Evolutionary conservation across 2,888 invertebrate species (phyloP).

Genomic region (Halictus ligatus): DNA sequence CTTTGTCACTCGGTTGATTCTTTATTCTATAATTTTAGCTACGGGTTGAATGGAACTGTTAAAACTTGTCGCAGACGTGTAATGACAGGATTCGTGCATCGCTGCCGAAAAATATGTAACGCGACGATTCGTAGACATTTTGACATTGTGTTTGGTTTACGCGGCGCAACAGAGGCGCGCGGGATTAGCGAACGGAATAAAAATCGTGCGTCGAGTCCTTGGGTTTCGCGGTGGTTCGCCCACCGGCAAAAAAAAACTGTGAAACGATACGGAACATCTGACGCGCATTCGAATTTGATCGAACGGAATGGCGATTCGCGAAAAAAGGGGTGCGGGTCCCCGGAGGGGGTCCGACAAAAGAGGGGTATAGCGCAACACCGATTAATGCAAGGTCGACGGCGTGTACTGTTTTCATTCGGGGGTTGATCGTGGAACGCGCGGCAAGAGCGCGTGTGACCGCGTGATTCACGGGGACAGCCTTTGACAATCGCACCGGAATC

Average conservation of each 20-base stretch:
- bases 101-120: not conserved
- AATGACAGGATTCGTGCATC: not conserved
- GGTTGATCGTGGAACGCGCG: constrained; percentile 19
- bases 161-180: not conserved
- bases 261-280: constrained; percentile 26
- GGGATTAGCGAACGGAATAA: not conserved
- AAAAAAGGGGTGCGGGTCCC: constrained; percentile 6
- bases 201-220: not conserved
- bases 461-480: constrained; percentile 57
- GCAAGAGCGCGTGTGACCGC: constrained; percentile 40
- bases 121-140: not conserved
- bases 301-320: constrained; percentile 8
- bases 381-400: constrained; percentile 53
- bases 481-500: constrained; percentile 68
- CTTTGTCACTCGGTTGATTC: too few species aligned
- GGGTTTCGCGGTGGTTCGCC: not conserved
- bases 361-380: constrained; percentile 36
- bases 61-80: too few species aligned
- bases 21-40: too few species aligned
- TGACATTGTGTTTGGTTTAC: not conserved
- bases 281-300: constrained; percentile 20
- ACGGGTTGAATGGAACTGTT: too few species aligned
- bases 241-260: not conserved
- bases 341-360: constrained; percentile 27
- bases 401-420: constrained; percentile 20